phyloP scores from a whole-genome alignment of 1,140 invertebrate species.

The Polypedilum pembai region DNA sequence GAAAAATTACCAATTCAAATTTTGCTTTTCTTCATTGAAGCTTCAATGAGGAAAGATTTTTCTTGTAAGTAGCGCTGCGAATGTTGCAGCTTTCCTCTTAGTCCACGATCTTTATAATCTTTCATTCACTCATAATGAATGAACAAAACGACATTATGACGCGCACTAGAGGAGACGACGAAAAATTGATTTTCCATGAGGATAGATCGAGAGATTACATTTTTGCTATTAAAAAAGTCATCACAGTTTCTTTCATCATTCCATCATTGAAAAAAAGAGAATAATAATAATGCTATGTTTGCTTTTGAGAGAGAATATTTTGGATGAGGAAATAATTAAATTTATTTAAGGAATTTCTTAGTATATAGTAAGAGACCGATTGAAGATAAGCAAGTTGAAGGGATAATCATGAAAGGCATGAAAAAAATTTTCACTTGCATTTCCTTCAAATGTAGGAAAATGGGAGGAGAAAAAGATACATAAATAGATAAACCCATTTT shows the following conservation, averaged over 20 bases:
- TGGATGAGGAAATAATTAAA: constrained; percentile 7
- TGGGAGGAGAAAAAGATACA: too few species aligned
- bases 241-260: constrained; percentile 11
- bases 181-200: constrained; percentile 18
- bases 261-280: neutral
- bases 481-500: neutral
- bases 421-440: neutral
- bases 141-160: neutral
- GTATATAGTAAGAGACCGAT: neutral
- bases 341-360: constrained; percentile 14
- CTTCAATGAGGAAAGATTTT: neutral
- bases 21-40: neutral
- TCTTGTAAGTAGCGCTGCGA: neutral
- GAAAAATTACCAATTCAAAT: constrained; percentile 25
- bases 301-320: neutral
- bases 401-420: neutral
- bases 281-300: constrained; percentile 6
- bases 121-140: too few species aligned
- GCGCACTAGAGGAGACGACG: neutral
- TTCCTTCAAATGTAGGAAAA: neutral
- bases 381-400: too few species aligned
- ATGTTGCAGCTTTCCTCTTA: neutral
- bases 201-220: neutral
- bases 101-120: neutral
- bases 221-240: neutral